These are phyloP conservation scores for Dissostichus mawsoni DNA, from an alignment of 2,113 vertebrate genomes.

Conservation along the genomic window DNA sequence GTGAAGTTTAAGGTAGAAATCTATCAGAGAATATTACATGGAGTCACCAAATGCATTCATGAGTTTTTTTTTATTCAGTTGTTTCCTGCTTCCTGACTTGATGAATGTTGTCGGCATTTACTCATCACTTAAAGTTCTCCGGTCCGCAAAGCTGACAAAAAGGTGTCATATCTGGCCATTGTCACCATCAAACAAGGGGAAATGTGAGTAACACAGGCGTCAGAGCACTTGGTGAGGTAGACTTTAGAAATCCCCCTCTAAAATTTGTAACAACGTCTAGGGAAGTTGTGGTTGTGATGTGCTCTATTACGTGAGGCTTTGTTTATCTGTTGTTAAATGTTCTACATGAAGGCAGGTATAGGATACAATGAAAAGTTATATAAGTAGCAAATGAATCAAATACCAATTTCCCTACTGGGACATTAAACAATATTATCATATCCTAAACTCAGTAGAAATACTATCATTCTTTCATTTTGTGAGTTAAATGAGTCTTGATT, in stretches of 20 bases:
- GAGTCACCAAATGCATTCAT: background rate
- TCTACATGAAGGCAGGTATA: too few relatives aligned
- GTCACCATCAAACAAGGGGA: constrained; percentile 49
- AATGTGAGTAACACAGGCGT: constrained; percentile 51
- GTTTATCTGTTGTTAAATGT: too few relatives aligned
- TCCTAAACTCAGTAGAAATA: too few relatives aligned
- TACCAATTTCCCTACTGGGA: too few relatives aligned
- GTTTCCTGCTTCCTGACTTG: constrained; percentile 1
- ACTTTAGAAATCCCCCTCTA: constrained; percentile 31
- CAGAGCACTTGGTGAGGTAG: constrained; percentile 27
- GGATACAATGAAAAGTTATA: too few relatives aligned
- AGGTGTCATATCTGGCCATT: constrained; percentile 16
- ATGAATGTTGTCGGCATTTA: background rate
- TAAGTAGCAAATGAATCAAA: too few relatives aligned
- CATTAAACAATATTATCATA: too few relatives aligned
- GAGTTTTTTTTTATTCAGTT: background rate
- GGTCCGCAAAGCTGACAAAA: background rate
- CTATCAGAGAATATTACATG: background rate
- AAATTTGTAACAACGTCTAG: background rate
- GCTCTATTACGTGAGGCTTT: background rate
- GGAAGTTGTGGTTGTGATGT: constrained; percentile 17
- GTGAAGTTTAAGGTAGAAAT: background rate
- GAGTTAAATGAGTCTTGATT: background rate
- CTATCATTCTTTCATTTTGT: background rate
- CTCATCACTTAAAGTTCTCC: background rate